Base-by-base conservation (phyloP, 2,888 invertebrate genomes). In the Diplolepis rosae region DNA sequence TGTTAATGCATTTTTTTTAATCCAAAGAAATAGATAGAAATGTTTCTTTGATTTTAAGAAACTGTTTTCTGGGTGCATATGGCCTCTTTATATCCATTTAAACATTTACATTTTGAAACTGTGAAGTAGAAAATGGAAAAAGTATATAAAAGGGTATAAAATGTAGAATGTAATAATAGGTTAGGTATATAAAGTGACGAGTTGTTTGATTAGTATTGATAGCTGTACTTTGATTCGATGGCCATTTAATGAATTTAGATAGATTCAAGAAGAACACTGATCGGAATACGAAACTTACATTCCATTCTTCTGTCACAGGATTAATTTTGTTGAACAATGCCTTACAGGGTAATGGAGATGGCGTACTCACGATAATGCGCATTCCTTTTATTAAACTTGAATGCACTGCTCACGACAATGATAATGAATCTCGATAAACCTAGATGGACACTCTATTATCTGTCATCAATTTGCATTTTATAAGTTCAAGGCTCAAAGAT, bases 361-460 rank as follows among this genome's bases (percentile, higher is more conserved):
- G 13, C 28, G 35, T 39, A 51, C 52, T 52, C 27, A 35, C 45
- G 51, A 65, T 56, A 28, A 15, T 35, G 35, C 51, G n/a, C 18
- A 45, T 54, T 39, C 5, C 32, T 48, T 51, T 56, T 50, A 66
- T 45, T 15, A 27, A 45, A 66, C 45, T 61, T 52, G 65, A 68
- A 39, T 28, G 48, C 11, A 28, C 13, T 45, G 35, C 15, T 45
- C 50, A 5, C 70, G 66, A 68, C 68, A 70, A 24, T 76, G 74
- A 69, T 52, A 56, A 71, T 71, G 65, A 18, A 7, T 18, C 18
- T 45, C 50, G 50, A 39, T 39, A 61, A 56, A 61, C 61, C 7
- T n/a, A 39, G n/a, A 39, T 39, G 39, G 39, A 61, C 1, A 22
- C 24, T 39, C 27, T 24, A 50, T 13, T 22, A 7, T 5, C n/a